Evolutionary conservation across 1,140 invertebrate genomes (phyloP).

Genomic region (Theocolax elegans): DNA sequence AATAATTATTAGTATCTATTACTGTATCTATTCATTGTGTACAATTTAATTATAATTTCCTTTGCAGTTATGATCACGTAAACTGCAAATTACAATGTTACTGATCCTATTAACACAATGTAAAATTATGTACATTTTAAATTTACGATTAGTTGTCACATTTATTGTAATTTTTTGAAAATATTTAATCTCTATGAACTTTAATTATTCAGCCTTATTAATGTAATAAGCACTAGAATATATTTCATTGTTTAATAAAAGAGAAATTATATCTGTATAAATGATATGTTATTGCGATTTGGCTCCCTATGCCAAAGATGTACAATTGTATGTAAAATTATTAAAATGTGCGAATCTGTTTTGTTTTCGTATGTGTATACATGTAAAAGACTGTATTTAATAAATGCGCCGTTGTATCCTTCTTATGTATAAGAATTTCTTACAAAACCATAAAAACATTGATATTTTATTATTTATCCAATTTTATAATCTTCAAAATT

Average conservation of each 20-base stretch:
- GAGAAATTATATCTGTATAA: neutral
- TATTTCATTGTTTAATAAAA: neutral
- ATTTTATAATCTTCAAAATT: too few species aligned
- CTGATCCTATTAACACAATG: too few species aligned
- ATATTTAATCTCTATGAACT: neutral
- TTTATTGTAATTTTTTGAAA: too few species aligned
- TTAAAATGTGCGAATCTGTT: neutral
- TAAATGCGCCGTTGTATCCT: conserved; percentile 50
- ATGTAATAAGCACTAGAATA: neutral
- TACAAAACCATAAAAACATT: too few species aligned
- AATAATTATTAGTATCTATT: too few species aligned
- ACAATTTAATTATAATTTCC: too few species aligned
- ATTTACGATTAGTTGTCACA: too few species aligned
- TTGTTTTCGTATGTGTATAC: conserved; percentile 26
- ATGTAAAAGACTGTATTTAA: conserved; percentile 61
- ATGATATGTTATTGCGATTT: neutral
- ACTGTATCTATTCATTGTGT: too few species aligned
- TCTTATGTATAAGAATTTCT: neutral
- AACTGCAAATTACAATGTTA: too few species aligned
- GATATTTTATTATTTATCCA: neutral
- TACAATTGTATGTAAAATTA: neutral
- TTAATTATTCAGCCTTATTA: neutral
- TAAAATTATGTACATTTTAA: too few species aligned
- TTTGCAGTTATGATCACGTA: too few species aligned
- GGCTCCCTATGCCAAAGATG: neutral